Evolutionary conservation across 2,797 vertebrate genomes (phyloP), one percentile per base, ranked within the genome.

Genomic region (Gadopsis bispinosus): DNA sequence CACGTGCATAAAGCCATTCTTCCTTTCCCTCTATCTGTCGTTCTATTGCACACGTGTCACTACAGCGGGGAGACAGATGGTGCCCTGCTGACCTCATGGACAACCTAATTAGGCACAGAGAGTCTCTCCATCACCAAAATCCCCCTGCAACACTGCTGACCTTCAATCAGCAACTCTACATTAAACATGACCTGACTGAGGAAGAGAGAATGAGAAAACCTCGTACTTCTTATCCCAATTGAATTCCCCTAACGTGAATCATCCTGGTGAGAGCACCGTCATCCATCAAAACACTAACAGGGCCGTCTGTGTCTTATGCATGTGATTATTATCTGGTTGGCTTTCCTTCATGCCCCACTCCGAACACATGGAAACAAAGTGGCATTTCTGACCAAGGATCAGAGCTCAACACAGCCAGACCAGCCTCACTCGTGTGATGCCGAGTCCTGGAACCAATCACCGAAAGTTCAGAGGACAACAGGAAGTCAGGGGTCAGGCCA

Each of bases 1-100:
- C 83, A 91, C 56, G 33, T 87, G 85, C 39, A 4, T 86, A 70
- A 86, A 87, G 79, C 60, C 62, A 78, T 75, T 55, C 31, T 69
- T 75, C 53, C 72, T 70, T 67, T 75, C 55, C 63, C 69, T 83
- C 64, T 76, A 75, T 88, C 86, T 68, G 39, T 69, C 80, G 62
- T 62, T 81, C 69, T 22, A 16, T 60, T 80, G 81, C 80, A 89
- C 94, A 94, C 83, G 91, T 92, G 94, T 92, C 91, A 91, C 85
- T 65, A 75, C 82, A 91, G 81, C 84, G 81, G 65, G 35, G 81
- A 83, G 89, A 92, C 94, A 95, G 94, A 95, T 95, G 94, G 94
- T 80, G 79, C 39, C 72, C 86, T 85, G 81, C 84, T 84, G 85
- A 91, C 91, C 91, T 87, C 45, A 71, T 75, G 73, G 78, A 81